phyloP scores from a whole-genome alignment of 2,797 vertebrate species.

The Podarcis siculus region DNA sequence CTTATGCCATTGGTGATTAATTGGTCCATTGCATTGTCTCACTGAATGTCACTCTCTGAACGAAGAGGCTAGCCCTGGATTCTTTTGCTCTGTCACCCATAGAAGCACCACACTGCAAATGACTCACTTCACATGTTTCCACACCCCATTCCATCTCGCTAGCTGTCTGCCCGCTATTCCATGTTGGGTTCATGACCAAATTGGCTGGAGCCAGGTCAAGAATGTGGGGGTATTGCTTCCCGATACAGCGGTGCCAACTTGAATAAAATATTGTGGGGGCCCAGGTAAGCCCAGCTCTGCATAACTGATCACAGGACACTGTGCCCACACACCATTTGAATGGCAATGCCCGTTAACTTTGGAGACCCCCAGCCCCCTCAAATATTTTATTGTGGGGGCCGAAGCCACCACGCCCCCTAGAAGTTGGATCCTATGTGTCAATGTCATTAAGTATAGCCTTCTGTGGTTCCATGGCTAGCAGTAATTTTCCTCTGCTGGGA shows the following conservation, averaged over 20 bases:
- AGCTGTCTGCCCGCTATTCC: neutral
- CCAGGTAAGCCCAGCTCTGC: too few species aligned
- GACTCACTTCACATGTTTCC: neutral
- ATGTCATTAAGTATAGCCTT: neutral
- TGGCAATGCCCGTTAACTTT: too few species aligned
- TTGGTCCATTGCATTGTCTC: neutral
- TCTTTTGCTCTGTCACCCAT: neutral
- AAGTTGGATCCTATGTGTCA: too few species aligned
- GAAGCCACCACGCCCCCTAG: too few species aligned
- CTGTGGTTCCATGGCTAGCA: neutral
- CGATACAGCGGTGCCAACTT: neutral
- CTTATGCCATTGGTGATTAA: too few species aligned
- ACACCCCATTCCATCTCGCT: neutral
- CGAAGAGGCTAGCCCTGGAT: neutral
- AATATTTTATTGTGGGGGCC: too few species aligned
- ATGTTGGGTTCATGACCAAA: neutral
- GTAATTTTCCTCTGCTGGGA: conserved; percentile 5
- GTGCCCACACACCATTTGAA: too few species aligned
- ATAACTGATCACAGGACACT: too few species aligned
- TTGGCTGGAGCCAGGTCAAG: neutral
- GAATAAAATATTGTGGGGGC: too few species aligned
- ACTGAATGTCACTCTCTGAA: neutral
- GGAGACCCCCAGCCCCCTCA: too few species aligned
- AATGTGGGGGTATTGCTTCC: neutral
- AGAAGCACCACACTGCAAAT: neutral